Base-by-base conservation (phyloP, 1,140 invertebrate species). In the Drosophila kanapiae region DNA sequence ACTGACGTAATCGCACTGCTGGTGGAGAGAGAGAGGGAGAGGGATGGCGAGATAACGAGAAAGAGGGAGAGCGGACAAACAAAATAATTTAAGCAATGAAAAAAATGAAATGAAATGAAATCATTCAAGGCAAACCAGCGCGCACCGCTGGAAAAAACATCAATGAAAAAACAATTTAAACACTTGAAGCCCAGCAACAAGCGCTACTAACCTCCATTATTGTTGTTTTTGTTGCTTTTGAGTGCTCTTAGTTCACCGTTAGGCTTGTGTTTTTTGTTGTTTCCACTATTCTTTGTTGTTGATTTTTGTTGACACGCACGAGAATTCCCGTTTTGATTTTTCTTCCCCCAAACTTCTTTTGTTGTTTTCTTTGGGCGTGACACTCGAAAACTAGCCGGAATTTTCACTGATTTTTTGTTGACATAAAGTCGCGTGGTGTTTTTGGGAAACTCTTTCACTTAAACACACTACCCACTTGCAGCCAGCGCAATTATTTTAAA, bases 1-100 rank as follows among this genome's bases (percentile, higher is more conserved):
- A 88, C 84, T 88, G 84, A 88, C 84, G 84, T 88, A 88, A 88
- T 88, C 85, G 76, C 64, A 51, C 31, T 62, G 48, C 38, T 54
- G 63, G 47, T 35, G 63, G 59, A 49, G 47, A 38, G 38, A 38
- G 38, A 18, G 43, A 49, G 51, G 29, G 29, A 45, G 65, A 48
- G 56, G 71, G 60, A 43, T 57, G 40, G 40, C 33, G 33, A 51
- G 60, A 62, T 53, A 53, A 53, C 51, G 23, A 53, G 77, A 43
- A 27, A 60, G 69, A 35, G 53, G 37, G 63, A 33, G 29, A 54
- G 38, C 40, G 61, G 42, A 60, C 76, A 78, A 72, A 72, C 56
- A 61, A 51, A 63, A 53, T 35, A 51, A 68, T 64, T 77, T 79
- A 71, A 51, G 35, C 64, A 80, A 65, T 82, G 38, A 83, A 54